Evolutionary conservation across 2,113 vertebrate genomes (phyloP), one percentile per base, ranked within the genome.

Genomic region (Pseudolaguvia tuberculata): DNA sequence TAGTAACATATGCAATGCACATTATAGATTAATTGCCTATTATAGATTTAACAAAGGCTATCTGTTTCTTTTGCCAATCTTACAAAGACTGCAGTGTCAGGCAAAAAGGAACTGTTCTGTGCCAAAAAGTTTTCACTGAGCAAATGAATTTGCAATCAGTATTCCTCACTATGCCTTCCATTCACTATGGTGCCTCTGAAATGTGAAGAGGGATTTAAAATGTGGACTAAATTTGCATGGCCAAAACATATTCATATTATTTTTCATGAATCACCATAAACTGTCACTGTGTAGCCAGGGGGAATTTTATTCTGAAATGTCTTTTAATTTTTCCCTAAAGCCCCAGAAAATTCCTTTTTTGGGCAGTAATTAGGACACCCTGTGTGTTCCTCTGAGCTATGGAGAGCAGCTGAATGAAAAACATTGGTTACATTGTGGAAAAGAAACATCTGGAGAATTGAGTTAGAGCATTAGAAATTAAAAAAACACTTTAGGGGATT

Each of bases 81-180:
- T 72, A 72, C 70, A 72, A 70, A 81, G 73, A 72, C 69, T 42
- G 50, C 42, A 59, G 50, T 72, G 72, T 81, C 47, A 70, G 70
- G 69, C 72, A 77, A 78, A 73, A 73, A 72, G 50, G 55, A 39
- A 52, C 23, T 45, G 18, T 5, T 50, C 62, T 51, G 68, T 76
- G 80, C 80, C 80, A 81, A 79, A 76, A 79, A 73, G 80, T 79
- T 74, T 70, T 66, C 72, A 59, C 72, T 50, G 69, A 79, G 80
- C 69, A 78, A 81, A 81, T 73, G 68, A 78, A 65, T 71, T 58
- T 25, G 69, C 27, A 47, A 81, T 78, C 69, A 81, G 77, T 78
- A 81, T 81, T 76, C 80, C 55, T 47, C 56, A 51, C 77, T 73
- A 81, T 72, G 80, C 62, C 18, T 62, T 66, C 70, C 61, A 72